Base-by-base conservation (phyloP, 2,113 vertebrate genomes). In the Laticauda laticaudata region DNA sequence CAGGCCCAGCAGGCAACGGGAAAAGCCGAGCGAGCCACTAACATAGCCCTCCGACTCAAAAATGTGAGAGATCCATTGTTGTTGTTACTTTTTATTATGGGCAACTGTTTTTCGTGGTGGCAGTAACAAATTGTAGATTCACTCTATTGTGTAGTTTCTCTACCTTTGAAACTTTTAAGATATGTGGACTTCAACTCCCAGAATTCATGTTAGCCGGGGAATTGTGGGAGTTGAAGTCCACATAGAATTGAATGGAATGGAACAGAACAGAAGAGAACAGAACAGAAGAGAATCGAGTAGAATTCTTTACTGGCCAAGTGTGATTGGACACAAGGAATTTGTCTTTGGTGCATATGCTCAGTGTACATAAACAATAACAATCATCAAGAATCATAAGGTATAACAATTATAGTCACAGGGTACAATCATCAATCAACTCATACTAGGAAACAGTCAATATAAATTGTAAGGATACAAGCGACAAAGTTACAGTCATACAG, bases 1-100 rank as follows among this genome's bases (percentile, higher is more conserved):
- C 69, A 96, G 96, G 98, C 98, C 0, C 93, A 94, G 34, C 95
- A 98, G 2, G 98, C 98, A 85, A 96, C 94, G 69, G 96, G 95
- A 0, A 86, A 92, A 90, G 98, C 98, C 0, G 93, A 96, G 26
- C 97, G 95, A n/a, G 98, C 98, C 81, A 96, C 96, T 0, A 3
- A 85, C 0, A 75, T 96, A 24, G 97, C 98, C 0, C 95, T 95
- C 24, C 95, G 53, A 0, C 97, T 99, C 87, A 93, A 96, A 86
- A 94, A 98, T 94, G 97, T 98, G 92, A 96, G 89, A 53, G 18
- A n/a, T 20, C 56, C 10, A 21, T 43, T 2, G 0, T 8, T 43
- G 75, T 39, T 29, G 20, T 14, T 88, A 20, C 57, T 89, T 57
- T 51, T 39, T 10, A 34, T 24, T 57, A 48, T 14, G 15, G 45